These are phyloP conservation scores for Tenthredo amoena DNA, from an alignment of 2,888 invertebrate species.

Conservation along the genomic window DNA sequence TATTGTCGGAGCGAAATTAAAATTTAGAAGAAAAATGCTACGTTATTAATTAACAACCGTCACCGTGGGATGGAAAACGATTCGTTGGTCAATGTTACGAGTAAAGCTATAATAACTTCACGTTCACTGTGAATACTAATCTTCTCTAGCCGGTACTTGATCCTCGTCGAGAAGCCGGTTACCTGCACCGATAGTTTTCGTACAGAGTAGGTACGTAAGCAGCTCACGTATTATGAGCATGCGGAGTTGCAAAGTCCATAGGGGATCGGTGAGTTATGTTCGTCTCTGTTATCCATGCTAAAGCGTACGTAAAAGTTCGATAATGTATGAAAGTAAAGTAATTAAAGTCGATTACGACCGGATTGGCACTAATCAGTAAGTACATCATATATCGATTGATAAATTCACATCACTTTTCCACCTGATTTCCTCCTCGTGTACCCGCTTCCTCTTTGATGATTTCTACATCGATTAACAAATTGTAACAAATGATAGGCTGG, in stretches of 20 bases:
- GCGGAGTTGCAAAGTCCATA: conserved; percentile 39
- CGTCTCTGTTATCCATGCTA: conserved; percentile 4
- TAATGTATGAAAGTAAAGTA: background rate
- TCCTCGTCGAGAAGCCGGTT: conserved; percentile 17
- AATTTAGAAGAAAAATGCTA: background rate
- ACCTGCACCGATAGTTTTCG: conserved; percentile 41
- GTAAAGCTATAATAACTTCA: conserved; percentile 1
- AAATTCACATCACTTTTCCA: conserved; percentile 9
- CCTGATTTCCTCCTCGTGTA: background rate
- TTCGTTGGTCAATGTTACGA: conserved; percentile 19
- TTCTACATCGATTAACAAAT: conserved; percentile 69
- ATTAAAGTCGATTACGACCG: background rate
- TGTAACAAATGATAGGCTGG: conserved; percentile 72
- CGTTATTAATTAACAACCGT: conserved; percentile 22
- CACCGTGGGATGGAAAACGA: background rate
- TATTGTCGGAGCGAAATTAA: background rate
- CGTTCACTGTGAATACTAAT: conserved; percentile 34
- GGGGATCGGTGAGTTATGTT: conserved; percentile 29
- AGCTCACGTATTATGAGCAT: conserved; percentile 41
- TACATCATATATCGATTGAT: background rate
- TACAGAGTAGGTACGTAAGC: conserved; percentile 12
- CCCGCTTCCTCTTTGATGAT: background rate
- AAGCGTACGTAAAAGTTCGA: conserved; percentile 20
- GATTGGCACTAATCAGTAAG: background rate
- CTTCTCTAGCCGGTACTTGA: conserved; percentile 24